phyloP scores from a whole-genome alignment of 2,113 vertebrate species.

The Fregata magnificens region DNA sequence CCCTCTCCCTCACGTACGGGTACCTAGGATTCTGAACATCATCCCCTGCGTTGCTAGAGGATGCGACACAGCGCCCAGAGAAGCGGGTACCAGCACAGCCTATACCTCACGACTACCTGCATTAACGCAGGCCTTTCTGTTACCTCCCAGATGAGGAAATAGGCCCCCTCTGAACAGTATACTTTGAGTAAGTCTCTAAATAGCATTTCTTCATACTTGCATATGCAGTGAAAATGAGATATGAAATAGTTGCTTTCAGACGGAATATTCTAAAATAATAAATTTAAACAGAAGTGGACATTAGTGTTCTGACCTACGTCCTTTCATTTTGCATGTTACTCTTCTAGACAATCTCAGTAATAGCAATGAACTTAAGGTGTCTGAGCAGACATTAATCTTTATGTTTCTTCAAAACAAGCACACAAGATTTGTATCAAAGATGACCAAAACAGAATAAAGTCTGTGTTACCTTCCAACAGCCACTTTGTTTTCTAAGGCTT shows the following conservation, averaged over 20 bases:
- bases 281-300: neutral
- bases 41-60: neutral
- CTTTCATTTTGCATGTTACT: neutral
- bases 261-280: neutral
- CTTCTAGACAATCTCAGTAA: neutral
- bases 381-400: neutral
- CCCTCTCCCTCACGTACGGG: neutral
- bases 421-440: neutral
- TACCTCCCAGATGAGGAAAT: neutral
- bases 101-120: neutral
- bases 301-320: neutral
- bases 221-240: neutral
- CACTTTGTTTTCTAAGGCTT: conserved; percentile 24
- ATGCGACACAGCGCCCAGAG: neutral
- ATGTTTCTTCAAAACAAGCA: neutral
- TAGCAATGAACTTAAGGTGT: neutral
- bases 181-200: neutral
- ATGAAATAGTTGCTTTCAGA: neutral
- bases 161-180: neutral
- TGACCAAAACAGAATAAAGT: neutral
- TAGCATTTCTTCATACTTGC: neutral
- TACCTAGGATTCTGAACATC: neutral
- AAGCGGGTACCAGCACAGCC: neutral
- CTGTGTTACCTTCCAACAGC: neutral
- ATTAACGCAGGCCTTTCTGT: neutral